These are phyloP conservation scores for Promerops cafer DNA, from an alignment of 2,113 vertebrate genomes.

Conservation along the genomic window DNA sequence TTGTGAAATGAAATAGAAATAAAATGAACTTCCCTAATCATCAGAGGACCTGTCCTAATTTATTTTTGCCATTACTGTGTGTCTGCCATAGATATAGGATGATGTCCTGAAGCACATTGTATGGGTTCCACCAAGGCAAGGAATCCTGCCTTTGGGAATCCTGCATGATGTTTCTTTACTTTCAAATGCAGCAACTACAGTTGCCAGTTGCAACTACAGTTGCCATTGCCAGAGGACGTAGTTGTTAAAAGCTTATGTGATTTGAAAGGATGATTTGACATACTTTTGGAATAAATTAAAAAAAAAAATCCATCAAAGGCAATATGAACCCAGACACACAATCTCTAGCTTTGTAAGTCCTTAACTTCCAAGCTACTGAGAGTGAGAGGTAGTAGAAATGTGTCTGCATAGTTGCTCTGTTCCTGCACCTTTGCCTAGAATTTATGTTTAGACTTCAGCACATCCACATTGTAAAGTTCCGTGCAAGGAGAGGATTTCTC, in stretches of 20 bases:
- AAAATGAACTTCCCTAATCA: not conserved
- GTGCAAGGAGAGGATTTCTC: not conserved
- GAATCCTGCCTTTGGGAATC: not conserved
- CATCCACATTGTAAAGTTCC: not conserved
- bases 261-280: not conserved
- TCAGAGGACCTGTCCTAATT: not conserved
- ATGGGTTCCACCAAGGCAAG: not conserved
- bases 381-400: not conserved
- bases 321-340: not conserved
- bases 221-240: not conserved
- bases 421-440: not conserved
- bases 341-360: not conserved
- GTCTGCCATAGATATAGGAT: not conserved
- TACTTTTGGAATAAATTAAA: not conserved
- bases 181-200: not conserved
- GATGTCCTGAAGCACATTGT: not conserved
- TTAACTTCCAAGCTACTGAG: not conserved
- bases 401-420: not conserved
- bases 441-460: not conserved
- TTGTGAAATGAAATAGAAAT: not conserved
- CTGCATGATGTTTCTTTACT: not conserved
- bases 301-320: not conserved
- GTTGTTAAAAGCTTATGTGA: not conserved
- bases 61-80: not conserved
- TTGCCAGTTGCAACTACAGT: no score